Conservation (phyloP, 1,140 invertebrate genomes). For the Microplitis demolitor region DNA sequence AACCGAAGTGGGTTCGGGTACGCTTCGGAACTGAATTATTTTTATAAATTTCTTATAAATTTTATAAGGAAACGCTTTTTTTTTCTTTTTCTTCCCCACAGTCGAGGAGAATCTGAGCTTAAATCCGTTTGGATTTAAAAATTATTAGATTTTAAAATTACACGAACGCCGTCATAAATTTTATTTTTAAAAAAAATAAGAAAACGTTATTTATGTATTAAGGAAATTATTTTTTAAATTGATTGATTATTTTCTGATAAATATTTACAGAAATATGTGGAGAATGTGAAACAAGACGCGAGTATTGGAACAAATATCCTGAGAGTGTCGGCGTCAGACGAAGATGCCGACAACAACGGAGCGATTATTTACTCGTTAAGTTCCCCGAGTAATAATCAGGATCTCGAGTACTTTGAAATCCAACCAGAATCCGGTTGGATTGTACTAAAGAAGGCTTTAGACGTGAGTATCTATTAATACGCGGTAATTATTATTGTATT, state of each 20-base stretch:
- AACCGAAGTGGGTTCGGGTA: too few relatives aligned
- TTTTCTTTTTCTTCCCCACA: too few relatives aligned
- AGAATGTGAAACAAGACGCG: constrained; percentile 95
- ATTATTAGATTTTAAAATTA: too few relatives aligned
- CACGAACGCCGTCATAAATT: too few relatives aligned
- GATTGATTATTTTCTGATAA: background rate
- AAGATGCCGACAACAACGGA: constrained; percentile 95
- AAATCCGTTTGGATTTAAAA: too few relatives aligned
- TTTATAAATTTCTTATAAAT: too few relatives aligned
- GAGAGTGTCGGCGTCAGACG: constrained; percentile 91
- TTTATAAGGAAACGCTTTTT: too few relatives aligned
- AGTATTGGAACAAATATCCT: constrained; percentile 94
- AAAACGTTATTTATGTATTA: too few relatives aligned
- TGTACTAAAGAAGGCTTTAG: constrained; percentile 88
- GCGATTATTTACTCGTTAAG: constrained; percentile 91
- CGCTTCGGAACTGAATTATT: too few relatives aligned
- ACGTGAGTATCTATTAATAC: constrained; percentile 77
- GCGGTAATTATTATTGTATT: constrained; percentile 18
- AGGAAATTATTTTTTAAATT: too few relatives aligned
- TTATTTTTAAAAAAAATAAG: too few relatives aligned
- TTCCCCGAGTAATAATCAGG: constrained; percentile 81
- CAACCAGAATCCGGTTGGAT: constrained; percentile 97
- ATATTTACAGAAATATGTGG: constrained; percentile 85
- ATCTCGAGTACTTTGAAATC: constrained; percentile 93
- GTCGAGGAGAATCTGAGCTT: too few relatives aligned